Evolutionary conservation across 2,797 vertebrate genomes (phyloP).

Genomic region (Characodon lateralis): DNA sequence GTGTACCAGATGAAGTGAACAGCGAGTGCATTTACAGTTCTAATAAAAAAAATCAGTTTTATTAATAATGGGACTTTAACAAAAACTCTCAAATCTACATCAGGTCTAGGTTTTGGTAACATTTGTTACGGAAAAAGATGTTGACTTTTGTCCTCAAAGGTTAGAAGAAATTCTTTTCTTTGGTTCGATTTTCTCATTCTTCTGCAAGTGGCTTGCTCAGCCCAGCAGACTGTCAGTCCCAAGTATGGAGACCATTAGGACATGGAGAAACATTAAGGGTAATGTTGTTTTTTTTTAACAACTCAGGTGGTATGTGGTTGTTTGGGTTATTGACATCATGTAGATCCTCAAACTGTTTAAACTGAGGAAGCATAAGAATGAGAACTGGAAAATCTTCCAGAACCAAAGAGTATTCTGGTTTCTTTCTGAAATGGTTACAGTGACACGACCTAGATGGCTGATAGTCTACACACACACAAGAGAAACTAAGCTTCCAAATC

Average conservation of each 20-base stretch:
- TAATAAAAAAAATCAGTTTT: too few species aligned
- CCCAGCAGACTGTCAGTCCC: too few species aligned
- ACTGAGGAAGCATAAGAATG: background rate
- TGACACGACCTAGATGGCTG: background rate
- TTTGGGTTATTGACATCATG: background rate
- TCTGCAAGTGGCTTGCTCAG: too few species aligned
- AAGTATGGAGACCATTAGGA: background rate
- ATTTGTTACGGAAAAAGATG: too few species aligned
- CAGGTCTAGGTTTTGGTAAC: too few species aligned
- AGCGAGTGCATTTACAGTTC: too few species aligned
- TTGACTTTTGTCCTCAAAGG: too few species aligned
- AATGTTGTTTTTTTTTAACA: background rate
- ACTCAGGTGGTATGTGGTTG: background rate
- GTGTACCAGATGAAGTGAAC: too few species aligned
- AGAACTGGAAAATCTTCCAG: background rate
- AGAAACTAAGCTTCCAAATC: background rate
- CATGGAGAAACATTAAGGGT: background rate
- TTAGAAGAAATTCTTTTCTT: too few species aligned
- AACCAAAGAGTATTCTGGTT: background rate
- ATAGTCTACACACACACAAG: background rate
- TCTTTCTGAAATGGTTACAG: background rate
- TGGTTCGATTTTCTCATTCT: too few species aligned
- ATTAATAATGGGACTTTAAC: too few species aligned
- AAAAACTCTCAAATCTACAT: too few species aligned
- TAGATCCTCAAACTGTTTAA: background rate